Base-by-base conservation (phyloP, 2,888 invertebrate genomes). In the Deilephila elpenor region DNA sequence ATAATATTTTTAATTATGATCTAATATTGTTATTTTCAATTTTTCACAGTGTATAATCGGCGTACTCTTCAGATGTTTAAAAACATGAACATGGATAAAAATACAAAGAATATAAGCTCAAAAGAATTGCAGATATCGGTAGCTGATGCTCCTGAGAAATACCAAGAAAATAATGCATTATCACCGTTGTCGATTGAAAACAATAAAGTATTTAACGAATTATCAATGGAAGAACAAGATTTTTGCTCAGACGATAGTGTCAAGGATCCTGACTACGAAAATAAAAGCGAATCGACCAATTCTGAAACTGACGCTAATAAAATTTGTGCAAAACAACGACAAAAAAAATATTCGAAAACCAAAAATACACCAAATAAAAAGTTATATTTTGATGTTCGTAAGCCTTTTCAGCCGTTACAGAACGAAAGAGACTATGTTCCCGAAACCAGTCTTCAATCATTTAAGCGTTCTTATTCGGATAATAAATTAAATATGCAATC, bases 1-100 rank as follows among this genome's bases (percentile, higher is more conserved):
- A 32, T 32, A 32, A 3, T 32, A 32, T 32, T 32, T 32, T 32
- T 32, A 3, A 32, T 32, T 32, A 32, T 32, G 32, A 32, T 32
- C 32, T 32, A 32, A 32, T 32, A 32, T 32, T 32, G 32, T 3
- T 32, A 32, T 32, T 32, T 59, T 59, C 1, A 59, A 59, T 59
- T 59, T 59, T 59, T 20, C 59, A 59, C n/a, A 59, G 59, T 20
- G 59, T 20, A 59, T 59, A 20, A 59, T 59, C 59, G 20, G 20
- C 59, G 59, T 59, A n/a, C 59, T 59, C 59, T 59, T 59, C 59
- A 59, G 59, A 59, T 59, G 59, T 59, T 59, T 59, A 53, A 53
- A 19, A 53, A 53, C 53, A 59, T 59, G 59, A 59, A 59, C 59
- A 59, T 59, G 59, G 59, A 7, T 19, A 59, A 59, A 59, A 59